Conservation (phyloP, 2,888 invertebrate genomes). For the Priocnemis perturbator region DNA sequence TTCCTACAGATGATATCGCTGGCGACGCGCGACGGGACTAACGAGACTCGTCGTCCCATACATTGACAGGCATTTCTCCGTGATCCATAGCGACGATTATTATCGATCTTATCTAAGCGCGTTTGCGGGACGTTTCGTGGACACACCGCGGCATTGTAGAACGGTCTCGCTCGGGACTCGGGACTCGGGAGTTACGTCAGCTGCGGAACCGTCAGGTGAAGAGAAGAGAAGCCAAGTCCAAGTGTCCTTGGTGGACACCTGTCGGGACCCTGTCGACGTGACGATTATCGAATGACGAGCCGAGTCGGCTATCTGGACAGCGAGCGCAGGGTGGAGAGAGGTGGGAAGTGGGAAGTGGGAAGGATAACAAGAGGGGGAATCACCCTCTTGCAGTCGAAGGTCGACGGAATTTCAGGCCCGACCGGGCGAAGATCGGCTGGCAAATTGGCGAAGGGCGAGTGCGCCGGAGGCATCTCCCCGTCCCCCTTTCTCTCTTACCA, state of each 20-base stretch:
- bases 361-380: slow-evolving; percentile 8
- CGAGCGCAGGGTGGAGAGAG: neutral
- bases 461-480: slow-evolving; percentile 47
- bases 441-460: slow-evolving; percentile 55
- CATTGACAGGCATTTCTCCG: slow-evolving; percentile 10
- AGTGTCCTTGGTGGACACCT: slow-evolving; percentile 60
- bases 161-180: neutral
- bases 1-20: slow-evolving; percentile 22
- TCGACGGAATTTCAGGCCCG: slow-evolving; percentile 49
- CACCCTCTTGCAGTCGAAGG: slow-evolving; percentile 45
- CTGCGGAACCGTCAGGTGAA: slow-evolving; percentile 36
- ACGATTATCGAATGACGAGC: slow-evolving; percentile 45
- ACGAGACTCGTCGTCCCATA: slow-evolving; percentile 16
- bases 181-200: slow-evolving; percentile 49
- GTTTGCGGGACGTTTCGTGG: slow-evolving; percentile 1
- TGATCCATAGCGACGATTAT: slow-evolving; percentile 26
- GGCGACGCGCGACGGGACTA: slow-evolving; percentile 15
- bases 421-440: slow-evolving; percentile 45
- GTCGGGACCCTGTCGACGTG: slow-evolving; percentile 44
- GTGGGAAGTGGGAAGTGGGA: neutral
- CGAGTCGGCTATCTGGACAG: slow-evolving; percentile 16
- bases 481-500: slow-evolving; percentile 14
- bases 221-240: slow-evolving; percentile 31
- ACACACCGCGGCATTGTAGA: neutral
- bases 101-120: slow-evolving; percentile 14